These are phyloP conservation scores for Drosophila nasuta DNA, from an alignment of 1,140 invertebrate genomes.

Conservation along the genomic window DNA sequence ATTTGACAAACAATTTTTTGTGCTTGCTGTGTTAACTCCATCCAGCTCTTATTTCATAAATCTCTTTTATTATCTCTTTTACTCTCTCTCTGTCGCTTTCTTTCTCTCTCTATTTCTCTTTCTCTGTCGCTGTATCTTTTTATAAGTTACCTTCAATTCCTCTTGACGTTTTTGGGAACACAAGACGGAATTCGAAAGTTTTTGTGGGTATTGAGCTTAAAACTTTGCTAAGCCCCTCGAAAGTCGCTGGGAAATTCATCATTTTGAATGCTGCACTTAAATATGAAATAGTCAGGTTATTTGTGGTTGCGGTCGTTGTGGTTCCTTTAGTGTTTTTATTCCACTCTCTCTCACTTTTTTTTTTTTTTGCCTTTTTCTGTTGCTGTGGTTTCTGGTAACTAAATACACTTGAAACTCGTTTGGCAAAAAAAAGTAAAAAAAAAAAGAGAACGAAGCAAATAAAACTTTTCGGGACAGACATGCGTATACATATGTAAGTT, in stretches of 20 bases:
- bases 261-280: conserved; percentile 53
- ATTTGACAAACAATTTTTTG: conserved; percentile 3
- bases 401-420: conserved; percentile 18
- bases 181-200: background rate
- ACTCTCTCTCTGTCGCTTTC: too few relatives aligned
- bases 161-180: conserved; percentile 9
- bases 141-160: background rate
- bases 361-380: conserved; percentile 10
- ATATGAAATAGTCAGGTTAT: conserved; percentile 41
- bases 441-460: conserved; percentile 11
- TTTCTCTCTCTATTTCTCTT: too few relatives aligned
- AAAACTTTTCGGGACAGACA: conserved; percentile 36
- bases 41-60: background rate
- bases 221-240: conserved; percentile 16
- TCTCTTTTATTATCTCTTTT: background rate
- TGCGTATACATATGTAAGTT: conserved; percentile 20
- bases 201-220: conserved; percentile 3
- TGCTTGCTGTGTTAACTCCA: background rate
- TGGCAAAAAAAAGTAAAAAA: background rate
- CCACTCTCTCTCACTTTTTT: background rate
- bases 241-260: conserved; percentile 32
- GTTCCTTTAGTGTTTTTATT: background rate
- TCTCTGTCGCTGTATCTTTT: too few relatives aligned
- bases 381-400: conserved; percentile 9
- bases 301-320: conserved; percentile 19